Conservation (phyloP, 2,797 vertebrate species). For the Ibycter americanus region DNA sequence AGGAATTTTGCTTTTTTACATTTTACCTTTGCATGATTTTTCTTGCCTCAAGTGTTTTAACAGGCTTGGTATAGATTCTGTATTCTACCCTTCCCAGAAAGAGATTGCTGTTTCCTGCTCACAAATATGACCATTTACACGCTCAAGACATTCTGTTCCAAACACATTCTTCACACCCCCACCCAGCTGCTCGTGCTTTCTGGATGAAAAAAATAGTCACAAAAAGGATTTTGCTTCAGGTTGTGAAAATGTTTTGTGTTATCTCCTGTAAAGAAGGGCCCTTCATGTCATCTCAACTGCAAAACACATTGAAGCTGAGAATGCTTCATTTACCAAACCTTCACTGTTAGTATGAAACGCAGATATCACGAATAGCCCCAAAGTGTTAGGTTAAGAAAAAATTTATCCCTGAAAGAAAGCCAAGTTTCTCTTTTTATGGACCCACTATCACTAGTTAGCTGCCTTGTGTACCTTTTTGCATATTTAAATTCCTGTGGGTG, state of each 20-base stretch:
- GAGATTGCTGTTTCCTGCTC: not conserved
- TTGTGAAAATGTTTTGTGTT: not conserved
- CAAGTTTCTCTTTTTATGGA: not conserved
- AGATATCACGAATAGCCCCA: not conserved
- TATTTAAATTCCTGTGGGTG: not conserved
- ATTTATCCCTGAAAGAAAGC: not conserved
- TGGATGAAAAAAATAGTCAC: not conserved
- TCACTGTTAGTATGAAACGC: not conserved
- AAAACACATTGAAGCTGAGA: not conserved
- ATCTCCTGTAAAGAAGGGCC: not conserved
- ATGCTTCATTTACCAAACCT: not conserved
- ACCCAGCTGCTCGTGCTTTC: conserved; percentile 30
- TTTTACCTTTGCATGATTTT: not conserved
- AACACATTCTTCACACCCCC: conserved; percentile 8
- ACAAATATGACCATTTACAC: not conserved
- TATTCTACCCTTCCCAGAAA: not conserved
- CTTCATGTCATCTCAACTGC: not conserved
- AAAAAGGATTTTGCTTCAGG: not conserved
- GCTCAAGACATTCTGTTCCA: conserved; percentile 9
- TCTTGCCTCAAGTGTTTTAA: not conserved
- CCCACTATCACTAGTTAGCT: not conserved
- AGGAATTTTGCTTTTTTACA: not conserved
- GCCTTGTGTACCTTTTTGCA: not conserved
- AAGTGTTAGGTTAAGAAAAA: not conserved
- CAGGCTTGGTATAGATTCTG: not conserved